Percentiles rank a stretch among this genome's conserved stretches.
Evolutionary conservation across 2,113 vertebrate genomes (phyloP).

Genomic region (Argyrosomus japonicus): DNA sequence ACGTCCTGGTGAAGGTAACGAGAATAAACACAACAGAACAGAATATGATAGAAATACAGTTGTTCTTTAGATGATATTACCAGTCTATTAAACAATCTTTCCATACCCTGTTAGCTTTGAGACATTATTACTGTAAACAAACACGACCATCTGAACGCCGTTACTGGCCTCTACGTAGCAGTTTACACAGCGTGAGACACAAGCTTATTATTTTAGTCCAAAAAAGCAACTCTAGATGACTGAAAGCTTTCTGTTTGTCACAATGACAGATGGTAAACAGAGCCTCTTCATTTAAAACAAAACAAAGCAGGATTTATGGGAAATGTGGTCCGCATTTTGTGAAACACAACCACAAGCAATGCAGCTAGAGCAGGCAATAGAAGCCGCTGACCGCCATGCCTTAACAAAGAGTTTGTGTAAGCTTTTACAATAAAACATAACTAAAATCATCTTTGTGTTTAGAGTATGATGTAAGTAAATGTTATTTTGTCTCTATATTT

Average conservation of each 20-base stretch:
- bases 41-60: not conserved
- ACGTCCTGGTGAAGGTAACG: constrained; percentile 90
- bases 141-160: not conserved
- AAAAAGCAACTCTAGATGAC: not conserved
- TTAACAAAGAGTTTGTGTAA: not conserved
- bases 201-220: not conserved
- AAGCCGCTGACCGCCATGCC: too few relatives aligned
- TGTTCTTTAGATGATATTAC: not conserved
- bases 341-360: constrained; percentile 33
- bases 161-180: not conserved
- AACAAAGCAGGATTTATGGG: constrained; percentile 26
- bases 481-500: not conserved
- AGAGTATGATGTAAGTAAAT: not conserved
- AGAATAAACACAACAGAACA: not conserved
- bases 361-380: not conserved
- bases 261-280: constrained; percentile 30
- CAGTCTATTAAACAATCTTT: not conserved
- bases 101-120: not conserved
- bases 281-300: constrained; percentile 12
- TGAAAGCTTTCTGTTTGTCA: constrained; percentile 29
- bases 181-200: not conserved
- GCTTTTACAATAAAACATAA: not conserved
- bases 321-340: constrained; percentile 36
- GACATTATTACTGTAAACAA: not conserved
- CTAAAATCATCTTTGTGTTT: not conserved